A percentile compares a stretch with the other conserved stretches of the same genome.
phyloP scores from a whole-genome alignment of 2,888 invertebrate genomes.

The Dicyrtoma fusca region DNA sequence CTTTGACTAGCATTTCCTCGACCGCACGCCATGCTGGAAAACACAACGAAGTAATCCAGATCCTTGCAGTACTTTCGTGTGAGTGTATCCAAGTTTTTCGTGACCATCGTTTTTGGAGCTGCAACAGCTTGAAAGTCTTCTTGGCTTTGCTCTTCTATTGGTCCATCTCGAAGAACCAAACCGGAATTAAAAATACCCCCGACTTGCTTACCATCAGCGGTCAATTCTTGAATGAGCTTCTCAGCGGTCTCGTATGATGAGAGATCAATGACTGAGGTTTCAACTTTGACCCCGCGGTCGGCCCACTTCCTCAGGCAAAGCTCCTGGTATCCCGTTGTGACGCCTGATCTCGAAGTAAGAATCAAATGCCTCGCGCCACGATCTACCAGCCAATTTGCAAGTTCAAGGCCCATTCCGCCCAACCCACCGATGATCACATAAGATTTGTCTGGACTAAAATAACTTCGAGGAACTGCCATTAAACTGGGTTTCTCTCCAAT shows the following conservation, averaged over 20 bases:
- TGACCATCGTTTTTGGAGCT: slow-evolving; percentile 80
- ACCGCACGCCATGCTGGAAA: slow-evolving; percentile 89
- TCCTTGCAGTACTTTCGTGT: slow-evolving; percentile 66
- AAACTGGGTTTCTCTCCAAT: slow-evolving; percentile 53
- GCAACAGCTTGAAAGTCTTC: slow-evolving; percentile 72
- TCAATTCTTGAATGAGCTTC: slow-evolving; percentile 59
- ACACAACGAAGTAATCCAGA: slow-evolving; percentile 77
- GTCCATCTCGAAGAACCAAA: slow-evolving; percentile 61
- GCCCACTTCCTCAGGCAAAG: slow-evolving; percentile 31
- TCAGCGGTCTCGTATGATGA: slow-evolving; percentile 17
- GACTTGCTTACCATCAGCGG: slow-evolving; percentile 69
- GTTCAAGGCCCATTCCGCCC: slow-evolving; percentile 44
- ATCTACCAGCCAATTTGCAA: slow-evolving; percentile 36
- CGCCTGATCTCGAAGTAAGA: slow-evolving; percentile 34
- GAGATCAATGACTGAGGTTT: slow-evolving; percentile 26
- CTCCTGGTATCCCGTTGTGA: slow-evolving; percentile 35
- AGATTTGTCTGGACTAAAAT: slow-evolving; percentile 64
- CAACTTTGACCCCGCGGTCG: slow-evolving; percentile 10
- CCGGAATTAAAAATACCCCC: slow-evolving; percentile 94
- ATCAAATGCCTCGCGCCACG: slow-evolving; percentile 37
- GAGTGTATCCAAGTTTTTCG: slow-evolving; percentile 73
- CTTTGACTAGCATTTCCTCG: slow-evolving; percentile 89
- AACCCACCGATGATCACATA: slow-evolving; percentile 65
- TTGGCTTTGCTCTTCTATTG: slow-evolving; percentile 66
- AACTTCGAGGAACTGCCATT: slow-evolving; percentile 63